Evolutionary conservation across 1,140 invertebrate genomes (phyloP).

Genomic region (Zaprionus gabonicus): DNA sequence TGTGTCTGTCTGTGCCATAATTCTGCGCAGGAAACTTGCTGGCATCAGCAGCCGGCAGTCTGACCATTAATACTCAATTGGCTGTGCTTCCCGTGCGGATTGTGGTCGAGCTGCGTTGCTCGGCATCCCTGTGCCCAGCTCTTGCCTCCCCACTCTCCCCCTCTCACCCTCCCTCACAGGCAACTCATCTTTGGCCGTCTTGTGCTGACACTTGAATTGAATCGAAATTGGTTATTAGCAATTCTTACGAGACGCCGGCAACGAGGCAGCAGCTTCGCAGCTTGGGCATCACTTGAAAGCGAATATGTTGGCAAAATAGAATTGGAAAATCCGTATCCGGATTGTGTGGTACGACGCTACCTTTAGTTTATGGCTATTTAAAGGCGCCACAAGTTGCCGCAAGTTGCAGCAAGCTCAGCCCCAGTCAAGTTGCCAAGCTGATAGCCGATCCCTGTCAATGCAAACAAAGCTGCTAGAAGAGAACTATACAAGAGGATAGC

Average conservation of each 20-base stretch:
- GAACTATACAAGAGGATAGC: not conserved
- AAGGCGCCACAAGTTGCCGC: slow-evolving; percentile 59
- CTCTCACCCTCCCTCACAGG: not conserved
- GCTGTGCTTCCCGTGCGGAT: slow-evolving; percentile 81
- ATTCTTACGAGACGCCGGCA: slow-evolving; percentile 68
- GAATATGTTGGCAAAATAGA: slow-evolving; percentile 64
- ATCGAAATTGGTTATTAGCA: slow-evolving; percentile 83
- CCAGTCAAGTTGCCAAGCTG: slow-evolving; percentile 46
- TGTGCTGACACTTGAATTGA: slow-evolving; percentile 82
- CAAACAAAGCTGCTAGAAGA: slow-evolving; percentile 55
- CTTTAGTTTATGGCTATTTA: slow-evolving; percentile 52
- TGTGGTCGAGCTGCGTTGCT: slow-evolving; percentile 53
- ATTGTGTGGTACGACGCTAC: slow-evolving; percentile 28
- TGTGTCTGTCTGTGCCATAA: slow-evolving; percentile 56
- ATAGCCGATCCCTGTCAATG: slow-evolving; percentile 72
- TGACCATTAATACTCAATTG: slow-evolving; percentile 83
- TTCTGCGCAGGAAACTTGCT: slow-evolving; percentile 74
- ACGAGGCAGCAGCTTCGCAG: slow-evolving; percentile 25
- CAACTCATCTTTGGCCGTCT: slow-evolving; percentile 67
- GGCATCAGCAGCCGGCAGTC: slow-evolving; percentile 73
- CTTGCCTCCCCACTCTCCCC: too few relatives aligned
- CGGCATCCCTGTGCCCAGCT: not conserved
- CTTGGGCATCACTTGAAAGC: slow-evolving; percentile 55
- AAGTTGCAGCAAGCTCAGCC: slow-evolving; percentile 43
- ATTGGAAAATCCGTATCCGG: slow-evolving; percentile 45